Conservation (phyloP, 1,140 invertebrate species). For the Brachionus rotundiformis region DNA sequence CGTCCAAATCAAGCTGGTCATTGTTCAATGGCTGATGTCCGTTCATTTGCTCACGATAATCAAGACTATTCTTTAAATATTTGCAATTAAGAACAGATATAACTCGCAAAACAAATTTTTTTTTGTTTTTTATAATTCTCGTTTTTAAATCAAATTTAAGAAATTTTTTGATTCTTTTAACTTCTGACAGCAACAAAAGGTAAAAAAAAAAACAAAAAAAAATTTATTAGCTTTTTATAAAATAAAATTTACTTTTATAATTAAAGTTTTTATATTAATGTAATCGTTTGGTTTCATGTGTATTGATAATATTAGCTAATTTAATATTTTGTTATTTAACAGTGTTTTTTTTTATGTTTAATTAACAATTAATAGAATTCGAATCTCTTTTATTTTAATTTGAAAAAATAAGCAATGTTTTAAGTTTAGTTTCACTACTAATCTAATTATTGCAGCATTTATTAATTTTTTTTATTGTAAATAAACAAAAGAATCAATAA, state of each 20-base stretch:
- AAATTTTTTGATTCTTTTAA: slow-evolving; percentile 49
- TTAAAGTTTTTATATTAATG: slow-evolving; percentile 63
- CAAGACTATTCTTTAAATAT: slow-evolving; percentile 46
- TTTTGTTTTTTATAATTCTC: slow-evolving; percentile 27
- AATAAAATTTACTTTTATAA: slow-evolving; percentile 60
- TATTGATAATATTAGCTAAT: slow-evolving; percentile 61
- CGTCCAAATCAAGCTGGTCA: neutral
- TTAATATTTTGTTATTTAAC: slow-evolving; percentile 21
- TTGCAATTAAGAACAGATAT: neutral
- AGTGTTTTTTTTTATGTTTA: neutral
- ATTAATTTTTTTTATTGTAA: too few relatives aligned
- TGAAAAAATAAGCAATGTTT: too few relatives aligned
- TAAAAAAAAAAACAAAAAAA: slow-evolving; percentile 19
- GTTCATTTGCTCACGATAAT: neutral
- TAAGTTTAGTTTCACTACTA: too few relatives aligned
- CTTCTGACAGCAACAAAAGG: too few relatives aligned
- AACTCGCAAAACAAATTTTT: slow-evolving; percentile 35
- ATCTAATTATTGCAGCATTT: too few relatives aligned
- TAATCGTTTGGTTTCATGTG: slow-evolving; percentile 63
- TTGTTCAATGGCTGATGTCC: neutral
- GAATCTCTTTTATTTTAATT: neutral
- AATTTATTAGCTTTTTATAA: slow-evolving; percentile 4
- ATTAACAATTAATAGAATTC: neutral
- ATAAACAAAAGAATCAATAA: too few relatives aligned
- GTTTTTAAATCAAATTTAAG: slow-evolving; percentile 19